Evolutionary conservation across 2,113 vertebrate species (phyloP), one percentile per base, ranked within the genome.

Genomic region (Nematolebias whitei): DNA sequence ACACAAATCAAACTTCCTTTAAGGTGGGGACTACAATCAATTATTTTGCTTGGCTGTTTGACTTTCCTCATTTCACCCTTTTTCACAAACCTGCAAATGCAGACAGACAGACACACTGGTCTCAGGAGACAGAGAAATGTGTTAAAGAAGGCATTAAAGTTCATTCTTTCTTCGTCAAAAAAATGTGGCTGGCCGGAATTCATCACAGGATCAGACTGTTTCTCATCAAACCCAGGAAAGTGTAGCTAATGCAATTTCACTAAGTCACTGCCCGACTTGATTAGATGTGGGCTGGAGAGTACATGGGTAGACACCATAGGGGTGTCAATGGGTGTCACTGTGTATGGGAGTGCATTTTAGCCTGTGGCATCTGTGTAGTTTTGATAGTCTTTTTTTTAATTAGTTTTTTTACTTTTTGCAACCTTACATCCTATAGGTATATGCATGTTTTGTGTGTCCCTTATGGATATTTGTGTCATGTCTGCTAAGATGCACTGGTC

Each of bases 191-290:
- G 82, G 68, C 74, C 61, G 40, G 76, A 88, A 87, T 86, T 87
- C 84, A 89, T 90, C 85, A 75, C 79, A 78, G 90, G 85, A 93
- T 91, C 91, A 92, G 90, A 90, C 87, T 54, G 50, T 89, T 92
- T 90, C 91, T 93, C 91, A 92, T 93, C 90, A 93, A 92, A 91
- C 81, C 66, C 88, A 90, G 78, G 86, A 91, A 92, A 91, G 89
- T 94, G 92, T 92, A 76, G 85, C 89, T 92, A 94, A 94, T 94
- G 90, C 92, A 94, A 93, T 94, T 94, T 92, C 92, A 92, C 93
- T 92, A 92, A 92, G 89, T 93, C 92, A 92, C 87, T 92, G 91
- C 71, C 88, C 86, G 89, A 89, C 86, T 93, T 92, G 90, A 93
- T 93, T 93, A 85, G 88, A 85, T 91, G 87, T 86, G 87, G 88